Percentiles rank a stretch among this genome's conserved stretches.
These are phyloP conservation scores for Neosalanx taihuensis DNA, from an alignment of 2,797 vertebrate genomes.

Conservation along the genomic window DNA sequence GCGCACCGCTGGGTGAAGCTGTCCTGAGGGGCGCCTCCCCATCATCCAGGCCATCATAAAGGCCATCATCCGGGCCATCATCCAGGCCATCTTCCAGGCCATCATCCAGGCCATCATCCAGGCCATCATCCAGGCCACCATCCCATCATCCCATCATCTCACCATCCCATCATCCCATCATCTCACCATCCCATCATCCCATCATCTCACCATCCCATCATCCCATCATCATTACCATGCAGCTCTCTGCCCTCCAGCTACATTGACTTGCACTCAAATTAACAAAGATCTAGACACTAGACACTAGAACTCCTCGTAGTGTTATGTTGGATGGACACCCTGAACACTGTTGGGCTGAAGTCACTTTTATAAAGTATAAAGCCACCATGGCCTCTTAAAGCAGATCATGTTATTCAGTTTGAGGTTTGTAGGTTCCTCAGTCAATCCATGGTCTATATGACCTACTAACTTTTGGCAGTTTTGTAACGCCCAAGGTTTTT, in stretches of 20 bases:
- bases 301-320: conserved; percentile 56
- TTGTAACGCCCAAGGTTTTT: too few species aligned
- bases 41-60: conserved; percentile 21
- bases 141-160: too few species aligned
- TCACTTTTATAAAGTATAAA: conserved; percentile 22
- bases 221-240: conserved; percentile 58
- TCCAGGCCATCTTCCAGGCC: too few species aligned
- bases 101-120: too few species aligned
- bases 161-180: too few species aligned
- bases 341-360: conserved; percentile 49
- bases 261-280: conserved; percentile 65
- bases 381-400: conserved; percentile 23
- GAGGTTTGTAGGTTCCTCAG: neutral
- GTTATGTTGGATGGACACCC: neutral
- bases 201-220: neutral
- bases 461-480: neutral
- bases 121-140: too few species aligned
- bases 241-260: conserved; percentile 65
- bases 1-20: conserved; percentile 34
- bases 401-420: conserved; percentile 33
- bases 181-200: neutral
- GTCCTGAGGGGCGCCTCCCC: conserved; percentile 56
- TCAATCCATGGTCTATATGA: neutral
- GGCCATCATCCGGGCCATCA: too few species aligned
- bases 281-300: conserved; percentile 68